Percentiles rank a stretch among this genome's conserved stretches.
These are phyloP conservation scores for Caenorhabditis imperialis DNA, from an alignment of 2,888 invertebrate genomes.

Conservation along the genomic window DNA sequence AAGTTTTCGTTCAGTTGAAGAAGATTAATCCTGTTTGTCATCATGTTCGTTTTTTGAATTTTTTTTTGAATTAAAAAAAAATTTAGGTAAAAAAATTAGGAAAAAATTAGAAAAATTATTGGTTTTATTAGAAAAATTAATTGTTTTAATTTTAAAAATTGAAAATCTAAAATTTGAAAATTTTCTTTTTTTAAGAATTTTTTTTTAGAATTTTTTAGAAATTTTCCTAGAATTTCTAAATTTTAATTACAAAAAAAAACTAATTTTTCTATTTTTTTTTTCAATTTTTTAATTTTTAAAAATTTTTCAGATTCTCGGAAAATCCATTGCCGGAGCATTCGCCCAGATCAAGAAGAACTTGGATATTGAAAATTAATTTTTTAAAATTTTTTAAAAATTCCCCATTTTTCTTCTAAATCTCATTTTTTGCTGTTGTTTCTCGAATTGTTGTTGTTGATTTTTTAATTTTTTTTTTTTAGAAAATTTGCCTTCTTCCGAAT, in stretches of 20 bases:
- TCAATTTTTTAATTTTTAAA: conserved; percentile 38
- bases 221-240: neutral
- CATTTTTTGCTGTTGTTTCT: conserved; percentile 5
- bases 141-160: neutral
- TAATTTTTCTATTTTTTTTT: neutral
- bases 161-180: neutral
- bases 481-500: neutral
- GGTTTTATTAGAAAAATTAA: conserved; percentile 5
- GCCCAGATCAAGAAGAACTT: conserved; percentile 27
- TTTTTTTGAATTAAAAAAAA: no score
- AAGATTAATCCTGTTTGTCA: conserved; percentile 48
- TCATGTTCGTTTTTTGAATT: conserved; percentile 26
- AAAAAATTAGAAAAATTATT: no score
- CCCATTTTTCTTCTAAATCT: neutral
- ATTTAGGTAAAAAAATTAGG: no score
- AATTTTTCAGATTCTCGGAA: conserved; percentile 39
- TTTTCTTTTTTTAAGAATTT: neutral
- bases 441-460: conserved; percentile 7
- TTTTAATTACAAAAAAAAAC: neutral
- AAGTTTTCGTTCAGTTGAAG: conserved; percentile 33
- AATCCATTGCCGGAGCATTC: conserved; percentile 30
- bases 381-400: conserved; percentile 1
- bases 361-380: conserved; percentile 24
- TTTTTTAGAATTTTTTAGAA: neutral
- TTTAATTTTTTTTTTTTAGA: neutral